Base-by-base conservation (phyloP, 1,140 invertebrate genomes). In the Phortica variegata region DNA sequence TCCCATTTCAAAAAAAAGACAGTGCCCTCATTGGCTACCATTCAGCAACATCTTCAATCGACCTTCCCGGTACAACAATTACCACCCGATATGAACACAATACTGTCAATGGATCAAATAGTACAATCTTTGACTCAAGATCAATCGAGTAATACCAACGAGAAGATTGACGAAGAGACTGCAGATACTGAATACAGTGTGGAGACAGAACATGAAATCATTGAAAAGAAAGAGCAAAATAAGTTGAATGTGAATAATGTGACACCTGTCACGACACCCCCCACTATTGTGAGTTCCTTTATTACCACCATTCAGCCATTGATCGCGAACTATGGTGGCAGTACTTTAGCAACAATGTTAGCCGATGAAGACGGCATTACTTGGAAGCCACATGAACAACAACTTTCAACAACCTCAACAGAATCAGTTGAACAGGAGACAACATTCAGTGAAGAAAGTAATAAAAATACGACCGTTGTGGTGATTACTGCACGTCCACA, bases 101-200 rank as follows among this genome's bases (percentile, higher is more conserved):
- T 70, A n/a, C 39, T 56, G 5, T 72, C 68, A 3, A 61, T 72
- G 55, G 68, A 72, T 43, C 63, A 73, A 41, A 72, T 72, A 19
- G 54, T 72, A 29, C 57, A 65, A 39, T 66, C 58, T 6, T 49
- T 72, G 3, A 65, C 60, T 3, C 55, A 73, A 15, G 56, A 69
- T 43, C 32, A 54, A 12, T 40, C 52, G 1, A 34, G 3, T 8
- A 17, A 41, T 2, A 33, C 34, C 1, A 52, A 40, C 2, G 59
- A 66, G 10, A 52, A 66, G 7, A 3, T 38, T 2, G 26, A 13
- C 5, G 36, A 23, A 23, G 42, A 41, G 31, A 52, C 61, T 10
- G 36, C 46, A 3, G 16, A 23, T 3, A 32, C 43, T 2, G 44
- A 19, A 7, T 16, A 8, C 29, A 9, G 9, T 18, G n/a, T n/a